Base-by-base conservation (phyloP, 2,113 vertebrate genomes). In the Lagopus leucura region DNA sequence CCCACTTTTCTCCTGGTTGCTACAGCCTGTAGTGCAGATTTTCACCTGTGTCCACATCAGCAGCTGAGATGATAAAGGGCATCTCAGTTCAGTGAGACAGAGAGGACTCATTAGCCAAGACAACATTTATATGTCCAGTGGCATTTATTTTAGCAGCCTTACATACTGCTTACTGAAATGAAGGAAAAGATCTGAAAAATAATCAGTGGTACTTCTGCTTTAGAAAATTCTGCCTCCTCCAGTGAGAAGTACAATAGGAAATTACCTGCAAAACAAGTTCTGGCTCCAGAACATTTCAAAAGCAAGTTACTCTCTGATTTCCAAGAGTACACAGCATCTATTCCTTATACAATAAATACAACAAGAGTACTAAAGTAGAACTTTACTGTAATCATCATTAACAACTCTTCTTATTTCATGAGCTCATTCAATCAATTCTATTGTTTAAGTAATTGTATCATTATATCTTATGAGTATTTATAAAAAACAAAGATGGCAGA, bases 381-480 rank as follows among this genome's bases (percentile, higher is more conserved):
- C 34, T 86, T 94, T 93, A 89, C 65, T 88, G 42, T 92, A 42
- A 60, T 80, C 5, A 0, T 80, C 76, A 87, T 93, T 93, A 93
- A 92, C 67, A 8, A 11, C 32, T 60, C 91, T 82, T 94, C 82
- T 82, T 93, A 79, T 89, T 92, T 89, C 55, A 70, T 24, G 32
- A 45, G 89, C 52, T 94, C 78, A 87, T 94, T 86, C 89, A 89
- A 87, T 95, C 48, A 81, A 36, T 93, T 75, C 63, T 82, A 79
- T 88, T 79, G 82, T 87, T 93, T 42, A 47, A 86, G 43, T 86
- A 95, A 95, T 77, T 60, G 73, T 40, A 91, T 9, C 79, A 40
- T 92, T 91, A 74, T 60, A 28, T 85, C 95, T 95, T 91, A 95
- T 67, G 76, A 86, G 30, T 55, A 93, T 92, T 94, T 94, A 83